phyloP scores from a whole-genome alignment of 2,797 vertebrate species.

The Xyrichtys novacula region DNA sequence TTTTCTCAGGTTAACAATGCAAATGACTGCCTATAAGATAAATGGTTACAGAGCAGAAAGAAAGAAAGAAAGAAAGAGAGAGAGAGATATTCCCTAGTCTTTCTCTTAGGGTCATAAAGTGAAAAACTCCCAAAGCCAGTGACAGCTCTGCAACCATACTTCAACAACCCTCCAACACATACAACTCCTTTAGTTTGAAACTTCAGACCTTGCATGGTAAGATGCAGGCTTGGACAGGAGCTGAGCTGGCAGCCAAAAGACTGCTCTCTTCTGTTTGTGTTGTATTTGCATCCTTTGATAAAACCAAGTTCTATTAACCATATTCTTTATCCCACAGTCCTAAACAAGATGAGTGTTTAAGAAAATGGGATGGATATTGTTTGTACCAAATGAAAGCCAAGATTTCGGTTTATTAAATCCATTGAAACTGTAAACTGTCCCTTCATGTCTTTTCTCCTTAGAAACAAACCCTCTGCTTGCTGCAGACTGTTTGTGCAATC shows the following conservation, averaged over 20 bases:
- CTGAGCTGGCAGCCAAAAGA: neutral
- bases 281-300: conserved; percentile 11
- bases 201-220: neutral
- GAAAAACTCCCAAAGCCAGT: neutral
- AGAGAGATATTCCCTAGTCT: too few relatives aligned
- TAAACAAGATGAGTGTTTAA: neutral
- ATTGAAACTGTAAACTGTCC: neutral
- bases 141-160: neutral
- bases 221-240: neutral
- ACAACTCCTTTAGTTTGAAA: neutral
- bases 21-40: neutral
- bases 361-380: neutral
- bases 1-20: neutral
- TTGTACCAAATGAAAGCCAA: neutral
- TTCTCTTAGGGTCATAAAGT: neutral
- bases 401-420: neutral
- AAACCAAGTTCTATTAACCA: neutral
- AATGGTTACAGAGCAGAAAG: neutral
- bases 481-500: neutral
- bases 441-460: neutral
- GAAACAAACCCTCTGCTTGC: neutral
- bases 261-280: neutral
- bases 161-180: neutral
- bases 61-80: neutral
- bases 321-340: neutral